Evolutionary conservation across 92 coral and sea anemone genomes (phyloP).

Genomic region (Porites evermanni): DNA sequence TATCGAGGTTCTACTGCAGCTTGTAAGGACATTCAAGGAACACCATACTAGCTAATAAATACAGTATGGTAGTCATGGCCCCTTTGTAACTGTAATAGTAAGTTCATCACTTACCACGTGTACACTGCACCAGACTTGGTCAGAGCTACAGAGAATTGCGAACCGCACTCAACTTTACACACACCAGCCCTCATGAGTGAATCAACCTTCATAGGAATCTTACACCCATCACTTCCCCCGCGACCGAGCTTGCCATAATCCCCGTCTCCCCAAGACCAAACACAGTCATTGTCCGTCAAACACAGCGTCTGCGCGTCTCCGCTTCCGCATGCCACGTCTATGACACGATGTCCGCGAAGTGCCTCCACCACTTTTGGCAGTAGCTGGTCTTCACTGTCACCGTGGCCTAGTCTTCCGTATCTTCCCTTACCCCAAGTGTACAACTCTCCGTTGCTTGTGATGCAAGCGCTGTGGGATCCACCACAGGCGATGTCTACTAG

Average conservation of each 20-base stretch:
- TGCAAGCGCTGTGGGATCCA: slow-evolving; percentile 96
- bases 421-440: slow-evolving; percentile 99
- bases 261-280: slow-evolving; percentile 99
- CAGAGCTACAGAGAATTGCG: slow-evolving; percentile 97
- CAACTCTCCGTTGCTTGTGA: slow-evolving; percentile 84
- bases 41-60: too few relatives aligned
- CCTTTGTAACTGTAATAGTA: not conserved
- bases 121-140: slow-evolving; percentile 96
- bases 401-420: slow-evolving; percentile 97
- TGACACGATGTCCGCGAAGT: slow-evolving; percentile 88
- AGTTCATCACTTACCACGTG: slow-evolving; percentile 80
- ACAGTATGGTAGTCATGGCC: not conserved
- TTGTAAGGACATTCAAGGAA: too few relatives aligned
- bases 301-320: slow-evolving; percentile 99
- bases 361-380: slow-evolving; percentile 93
- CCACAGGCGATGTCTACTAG: slow-evolving; percentile 92
- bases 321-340: slow-evolving; percentile 98
- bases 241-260: slow-evolving; percentile 99
- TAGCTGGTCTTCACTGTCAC: slow-evolving; percentile 94
- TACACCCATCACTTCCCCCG: slow-evolving; percentile 99
- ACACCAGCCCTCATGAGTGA: slow-evolving; percentile 87
- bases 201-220: slow-evolving; percentile 93
- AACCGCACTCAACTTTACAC: slow-evolving; percentile 93
- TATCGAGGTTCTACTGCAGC: too few relatives aligned
- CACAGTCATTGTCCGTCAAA: slow-evolving; percentile 95